Evolutionary conservation across 2,797 vertebrate genomes (phyloP).

Genomic region (Aeoliscus strigatus): DNA sequence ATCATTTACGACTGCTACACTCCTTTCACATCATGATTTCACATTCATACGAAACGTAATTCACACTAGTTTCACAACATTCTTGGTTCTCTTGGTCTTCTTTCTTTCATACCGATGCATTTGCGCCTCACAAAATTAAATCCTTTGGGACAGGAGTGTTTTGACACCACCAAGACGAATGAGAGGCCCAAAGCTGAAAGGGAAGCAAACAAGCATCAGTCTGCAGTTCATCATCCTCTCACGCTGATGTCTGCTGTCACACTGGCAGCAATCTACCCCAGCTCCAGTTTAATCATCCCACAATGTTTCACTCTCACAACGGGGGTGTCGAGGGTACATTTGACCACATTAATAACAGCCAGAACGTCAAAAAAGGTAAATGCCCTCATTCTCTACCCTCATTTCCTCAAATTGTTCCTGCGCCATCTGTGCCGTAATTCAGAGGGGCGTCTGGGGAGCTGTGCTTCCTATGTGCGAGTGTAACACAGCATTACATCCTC

Average conservation of each 20-base stretch:
- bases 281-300: background rate
- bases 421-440: constrained; percentile 17
- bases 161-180: accelerated
- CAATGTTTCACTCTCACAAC: background rate
- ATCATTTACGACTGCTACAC: too few relatives aligned
- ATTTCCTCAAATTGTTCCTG: constrained; percentile 54
- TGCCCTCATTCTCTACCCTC: constrained; percentile 10
- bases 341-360: background rate
- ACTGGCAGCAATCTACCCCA: background rate
- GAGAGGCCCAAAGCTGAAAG: constrained; percentile 48
- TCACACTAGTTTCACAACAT: background rate
- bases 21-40: too few relatives aligned
- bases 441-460: constrained; percentile 11
- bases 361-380: constrained; percentile 6
- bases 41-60: too few relatives aligned
- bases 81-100: too few relatives aligned
- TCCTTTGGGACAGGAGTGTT: accelerated
- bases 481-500: constrained; percentile 30
- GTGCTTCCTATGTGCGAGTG: constrained; percentile 42
- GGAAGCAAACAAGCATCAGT: constrained; percentile 10
- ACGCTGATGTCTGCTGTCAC: background rate
- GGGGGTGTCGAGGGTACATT: background rate
- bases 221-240: background rate
- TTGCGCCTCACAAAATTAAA: accelerated
- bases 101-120: constrained; percentile 49